Evolutionary conservation across 2,888 invertebrate genomes (phyloP).

Genomic region (Rhorus exstirpatorius): DNA sequence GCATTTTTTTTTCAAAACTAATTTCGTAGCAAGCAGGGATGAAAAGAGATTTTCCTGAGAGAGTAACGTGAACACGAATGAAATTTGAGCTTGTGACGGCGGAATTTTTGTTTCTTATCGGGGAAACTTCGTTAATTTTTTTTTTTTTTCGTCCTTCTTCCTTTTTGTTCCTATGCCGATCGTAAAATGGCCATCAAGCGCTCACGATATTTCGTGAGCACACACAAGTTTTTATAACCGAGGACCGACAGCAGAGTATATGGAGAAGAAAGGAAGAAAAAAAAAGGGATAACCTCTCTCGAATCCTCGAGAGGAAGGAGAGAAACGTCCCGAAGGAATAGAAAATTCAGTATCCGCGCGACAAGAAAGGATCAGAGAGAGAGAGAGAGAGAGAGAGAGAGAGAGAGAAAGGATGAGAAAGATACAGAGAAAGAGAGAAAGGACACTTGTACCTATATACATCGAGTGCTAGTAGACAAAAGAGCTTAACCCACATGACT

Average conservation of each 20-base stretch:
- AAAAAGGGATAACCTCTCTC: constrained; percentile 28
- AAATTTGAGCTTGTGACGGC: neutral
- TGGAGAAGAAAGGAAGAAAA: constrained; percentile 4
- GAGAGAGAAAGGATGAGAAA: constrained; percentile 60
- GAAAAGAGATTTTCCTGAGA: too few relatives aligned
- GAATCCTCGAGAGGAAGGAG: constrained; percentile 38
- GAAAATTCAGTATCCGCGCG: constrained; percentile 68
- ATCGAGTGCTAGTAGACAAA: neutral
- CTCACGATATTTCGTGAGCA: constrained; percentile 27
- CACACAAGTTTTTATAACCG: constrained; percentile 37
- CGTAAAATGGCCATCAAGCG: neutral
- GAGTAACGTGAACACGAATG: neutral
- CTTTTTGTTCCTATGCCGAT: constrained; percentile 4
- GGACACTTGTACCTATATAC: constrained; percentile 37
- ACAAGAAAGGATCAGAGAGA: constrained; percentile 32
- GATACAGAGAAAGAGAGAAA: constrained; percentile 66
- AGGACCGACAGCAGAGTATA: neutral
- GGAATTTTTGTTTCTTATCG: neutral
- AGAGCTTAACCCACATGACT: neutral
- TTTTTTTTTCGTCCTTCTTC: constrained; percentile 9
- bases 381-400: constrained; percentile 17
- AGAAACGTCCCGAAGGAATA: constrained; percentile 66
- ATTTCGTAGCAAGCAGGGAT: too few relatives aligned
- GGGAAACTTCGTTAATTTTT: neutral
- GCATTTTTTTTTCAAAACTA: too few relatives aligned